A percentile compares a stretch with the other conserved stretches of the same genome.
Conservation (phyloP, 2,797 vertebrate genomes). For the Mus minutoides region DNA sequence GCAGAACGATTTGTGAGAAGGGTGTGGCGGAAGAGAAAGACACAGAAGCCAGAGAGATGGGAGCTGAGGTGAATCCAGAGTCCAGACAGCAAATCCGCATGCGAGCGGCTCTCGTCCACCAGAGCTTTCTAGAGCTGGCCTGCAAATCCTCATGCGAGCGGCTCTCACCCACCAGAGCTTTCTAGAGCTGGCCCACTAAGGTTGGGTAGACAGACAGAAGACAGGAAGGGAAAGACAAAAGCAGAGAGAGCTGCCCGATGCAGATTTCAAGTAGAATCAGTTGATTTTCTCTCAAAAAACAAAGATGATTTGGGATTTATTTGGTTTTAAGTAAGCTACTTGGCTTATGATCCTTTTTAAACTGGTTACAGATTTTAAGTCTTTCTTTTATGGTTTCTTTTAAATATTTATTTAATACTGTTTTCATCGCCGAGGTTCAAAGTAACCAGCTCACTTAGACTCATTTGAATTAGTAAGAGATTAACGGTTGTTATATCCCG, state of each 20-base stretch:
- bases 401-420: not conserved
- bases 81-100: not conserved
- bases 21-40: not conserved
- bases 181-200: not conserved
- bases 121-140: not conserved
- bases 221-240: not conserved
- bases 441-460: not conserved
- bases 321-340: not conserved
- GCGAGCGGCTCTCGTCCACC: not conserved
- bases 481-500: not conserved
- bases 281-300: not conserved
- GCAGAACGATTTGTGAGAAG: not conserved
- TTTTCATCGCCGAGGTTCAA: not conserved
- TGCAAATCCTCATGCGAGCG: not conserved
- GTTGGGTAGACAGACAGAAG: not conserved
- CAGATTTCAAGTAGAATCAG: not conserved
- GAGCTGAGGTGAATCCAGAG: not conserved
- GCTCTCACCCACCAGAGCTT: not conserved
- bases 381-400: slow-evolving; percentile 55
- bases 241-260: not conserved
- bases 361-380: slow-evolving; percentile 13
- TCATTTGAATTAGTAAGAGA: not conserved
- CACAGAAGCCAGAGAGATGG: not conserved
- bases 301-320: not conserved
- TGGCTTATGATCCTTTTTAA: not conserved